Evolutionary conservation across 2,797 vertebrate species (phyloP), one percentile per base, ranked within the genome.

Genomic region (Dallia pectoralis): DNA sequence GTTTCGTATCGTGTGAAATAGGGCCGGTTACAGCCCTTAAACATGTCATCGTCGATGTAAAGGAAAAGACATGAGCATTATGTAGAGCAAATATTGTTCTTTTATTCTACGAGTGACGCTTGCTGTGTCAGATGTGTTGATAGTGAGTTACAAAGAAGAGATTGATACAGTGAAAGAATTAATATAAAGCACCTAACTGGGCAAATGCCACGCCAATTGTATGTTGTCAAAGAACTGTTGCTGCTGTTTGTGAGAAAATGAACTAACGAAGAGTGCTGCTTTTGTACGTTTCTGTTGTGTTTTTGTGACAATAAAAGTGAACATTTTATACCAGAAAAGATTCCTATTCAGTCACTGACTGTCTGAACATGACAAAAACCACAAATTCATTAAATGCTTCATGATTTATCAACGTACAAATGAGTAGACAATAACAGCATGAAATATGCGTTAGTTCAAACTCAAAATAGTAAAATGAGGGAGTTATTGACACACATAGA

Each of bases 271-370:
- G 91, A 91, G 95, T 93, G 94, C 94, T 95, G 93, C 91, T 93
- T 93, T 93, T 93, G 92, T 93, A 93, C 88, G 84, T 93, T 89
- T 88, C 89, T 90, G 90, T 93, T 88, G 88, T 92, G 92, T 89
- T 93, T 94, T 92, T 93, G 92, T 93, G 92, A 92, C 85, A 92
- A 93, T 93, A 93, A 94, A 94, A 89, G 90, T 93, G 89, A 88
- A 75, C 87, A 91, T 93, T 91, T 93, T 92, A 84, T 89, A 87
- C 77, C 76, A 1, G 15, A 63, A 8, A 49, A 32, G 70, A 73
- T 82, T 12, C 30, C 74, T 11, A 0, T 71, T 3, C 30, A 75
- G 81, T 61, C 0, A 8, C 27, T 61, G 19, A 22, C 66, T 30
- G 33, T n/a, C n/a, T n/a, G 18, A 47, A 44, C 33, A 44, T 9